Conservation (phyloP, 2,113 vertebrate genomes). For the Festucalex cinctus region DNA sequence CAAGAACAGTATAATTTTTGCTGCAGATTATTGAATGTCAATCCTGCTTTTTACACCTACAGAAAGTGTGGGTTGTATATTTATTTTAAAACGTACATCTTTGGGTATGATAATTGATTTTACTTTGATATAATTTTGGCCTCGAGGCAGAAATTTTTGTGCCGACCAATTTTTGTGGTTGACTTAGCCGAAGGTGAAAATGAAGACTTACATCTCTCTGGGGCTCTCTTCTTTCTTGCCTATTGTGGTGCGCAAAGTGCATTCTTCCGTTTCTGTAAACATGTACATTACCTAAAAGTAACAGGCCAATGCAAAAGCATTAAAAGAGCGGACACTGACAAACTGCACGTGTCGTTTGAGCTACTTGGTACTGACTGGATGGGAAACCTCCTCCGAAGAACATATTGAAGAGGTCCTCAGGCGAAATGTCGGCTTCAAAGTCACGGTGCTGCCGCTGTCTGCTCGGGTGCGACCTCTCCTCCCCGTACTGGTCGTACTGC, state of each 20-base stretch:
- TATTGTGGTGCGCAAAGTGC: slow-evolving; percentile 72
- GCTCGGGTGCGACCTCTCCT: slow-evolving; percentile 80
- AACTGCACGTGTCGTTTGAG: too few species aligned
- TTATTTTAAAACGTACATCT: too few species aligned
- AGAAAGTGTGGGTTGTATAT: too few species aligned
- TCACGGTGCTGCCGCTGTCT: slow-evolving; percentile 82
- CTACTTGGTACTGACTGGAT: slow-evolving; percentile 78
- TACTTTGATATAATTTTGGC: too few species aligned
- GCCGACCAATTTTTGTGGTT: too few species aligned
- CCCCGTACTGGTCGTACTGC: slow-evolving; percentile 93
- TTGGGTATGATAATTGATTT: too few species aligned
- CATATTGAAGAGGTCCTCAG: slow-evolving; percentile 99
- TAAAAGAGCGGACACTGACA: not conserved
- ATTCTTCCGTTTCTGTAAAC: slow-evolving; percentile 79
- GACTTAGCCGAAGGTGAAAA: not conserved
- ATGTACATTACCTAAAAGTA: slow-evolving; percentile 72
- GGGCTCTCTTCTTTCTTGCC: slow-evolving; percentile 71
- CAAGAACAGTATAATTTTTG: too few species aligned
- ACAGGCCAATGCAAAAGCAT: not conserved
- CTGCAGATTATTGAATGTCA: too few species aligned
- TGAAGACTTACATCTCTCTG: slow-evolving; percentile 68
- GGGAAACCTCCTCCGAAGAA: slow-evolving; percentile 98
- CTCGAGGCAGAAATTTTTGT: too few species aligned
- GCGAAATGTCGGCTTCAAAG: slow-evolving; percentile 98
- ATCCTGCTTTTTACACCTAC: too few species aligned